Base-by-base conservation (phyloP, 2,113 vertebrate genomes). In the Myanophis thanlyinensis region DNA sequence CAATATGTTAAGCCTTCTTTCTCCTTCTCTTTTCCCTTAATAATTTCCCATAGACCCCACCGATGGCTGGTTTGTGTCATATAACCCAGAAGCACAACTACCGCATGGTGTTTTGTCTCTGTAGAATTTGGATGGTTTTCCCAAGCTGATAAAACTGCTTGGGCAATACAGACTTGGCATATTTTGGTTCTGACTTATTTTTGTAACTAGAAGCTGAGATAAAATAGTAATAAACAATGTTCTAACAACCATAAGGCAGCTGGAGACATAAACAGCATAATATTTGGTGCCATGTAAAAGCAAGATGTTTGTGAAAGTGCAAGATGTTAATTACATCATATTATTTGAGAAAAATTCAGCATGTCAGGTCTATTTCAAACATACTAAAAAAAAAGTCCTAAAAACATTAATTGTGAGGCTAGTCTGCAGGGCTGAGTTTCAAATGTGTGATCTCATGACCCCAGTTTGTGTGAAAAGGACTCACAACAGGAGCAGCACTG, bases 131-230 rank as follows among this genome's bases (percentile, higher is more conserved):
- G 92, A 94, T 94, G 96, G 93, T 88, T 97, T 97, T 98, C 95
- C 96, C 95, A 97, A 97, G 95, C 95, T 97, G 95, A 96, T 97
- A 97, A 97, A 95, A 96, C 94, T 95, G 96, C 96, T 95, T 97
- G 93, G 90, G 87, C 94, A 88, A 95, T 93, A 94, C 96, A 67
- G 93, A 91, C 48, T 62, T 84, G 22, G n/a, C 44, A 2, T 85
- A 56, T 96, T 96, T 96, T 91, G 80, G 9, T 93, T 95, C 4
- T n/a, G 93, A 93, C 7, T 88, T 85, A 91, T 54, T 54, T 91
- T 46, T 91, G 10, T 91, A 44, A 40, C 73, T 30, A 25, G 20
- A 90, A 88, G 40, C 6, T 53, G n/a, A 73, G 46, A 13, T 10
- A 93, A 91, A 90, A 87, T 94, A 95, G 73, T 67, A 30, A 59